Evolutionary conservation across 2,797 vertebrate species (phyloP).

Genomic region (Danionella dracula): DNA sequence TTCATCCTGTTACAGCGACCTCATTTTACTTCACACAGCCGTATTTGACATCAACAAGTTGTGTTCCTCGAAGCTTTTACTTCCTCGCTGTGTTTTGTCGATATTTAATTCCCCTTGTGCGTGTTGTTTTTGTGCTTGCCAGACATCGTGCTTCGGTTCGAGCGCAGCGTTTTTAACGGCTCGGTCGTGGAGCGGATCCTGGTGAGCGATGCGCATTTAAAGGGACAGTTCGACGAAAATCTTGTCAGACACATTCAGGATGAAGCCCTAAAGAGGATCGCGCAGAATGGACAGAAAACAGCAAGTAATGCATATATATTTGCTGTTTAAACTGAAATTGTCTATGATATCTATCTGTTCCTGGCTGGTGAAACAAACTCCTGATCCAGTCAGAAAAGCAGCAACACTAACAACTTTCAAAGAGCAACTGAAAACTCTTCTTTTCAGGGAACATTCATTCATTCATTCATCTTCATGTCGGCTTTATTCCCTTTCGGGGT

Average conservation of each 20-base stretch:
- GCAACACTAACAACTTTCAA: no score
- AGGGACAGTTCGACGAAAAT: slow-evolving; percentile 38
- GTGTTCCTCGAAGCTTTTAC: background rate
- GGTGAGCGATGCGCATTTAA: slow-evolving; percentile 47
- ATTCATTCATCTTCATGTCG: no score
- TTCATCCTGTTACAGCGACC: background rate
- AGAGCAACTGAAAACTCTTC: no score
- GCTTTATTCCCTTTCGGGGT: no score
- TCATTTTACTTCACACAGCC: background rate
- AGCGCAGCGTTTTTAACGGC: slow-evolving; percentile 48
- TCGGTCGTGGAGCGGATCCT: slow-evolving; percentile 44
- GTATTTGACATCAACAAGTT: background rate
- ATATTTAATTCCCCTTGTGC: background rate
- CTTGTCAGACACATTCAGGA: slow-evolving; percentile 34
- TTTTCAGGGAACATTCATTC: no score
- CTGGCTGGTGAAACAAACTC: no score
- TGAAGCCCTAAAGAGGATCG: background rate
- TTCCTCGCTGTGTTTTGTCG: background rate
- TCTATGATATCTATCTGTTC: no score
- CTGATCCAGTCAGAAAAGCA: no score
- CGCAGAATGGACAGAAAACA: background rate
- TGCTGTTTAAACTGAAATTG: no score
- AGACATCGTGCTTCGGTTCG: slow-evolving; percentile 57
- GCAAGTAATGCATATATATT: background rate
- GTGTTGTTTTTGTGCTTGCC: background rate